These are phyloP conservation scores for Ridgeia piscesae DNA, from an alignment of 1,140 invertebrate genomes.

Conservation along the genomic window DNA sequence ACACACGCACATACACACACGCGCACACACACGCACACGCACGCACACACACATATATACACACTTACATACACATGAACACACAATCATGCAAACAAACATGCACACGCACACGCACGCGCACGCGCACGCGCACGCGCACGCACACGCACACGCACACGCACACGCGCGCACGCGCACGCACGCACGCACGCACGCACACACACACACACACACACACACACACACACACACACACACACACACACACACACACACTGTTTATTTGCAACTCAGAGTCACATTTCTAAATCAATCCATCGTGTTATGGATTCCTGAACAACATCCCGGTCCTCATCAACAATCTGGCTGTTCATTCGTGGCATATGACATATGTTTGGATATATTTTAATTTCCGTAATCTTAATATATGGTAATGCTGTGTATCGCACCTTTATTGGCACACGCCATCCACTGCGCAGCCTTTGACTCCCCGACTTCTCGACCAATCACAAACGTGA, in stretches of 20 bases:
- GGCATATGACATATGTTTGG: too few species aligned
- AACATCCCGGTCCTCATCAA: too few species aligned
- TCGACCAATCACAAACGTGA: constrained; percentile 95
- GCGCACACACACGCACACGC: too few species aligned
- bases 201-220: background rate
- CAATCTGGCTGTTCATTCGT: too few species aligned
- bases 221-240: background rate
- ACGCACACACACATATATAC: too few species aligned
- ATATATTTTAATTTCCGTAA: too few species aligned
- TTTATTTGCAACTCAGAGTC: too few species aligned
- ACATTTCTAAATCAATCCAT: too few species aligned
- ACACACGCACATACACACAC: too few species aligned
- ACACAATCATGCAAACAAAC: background rate
- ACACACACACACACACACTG: background rate
- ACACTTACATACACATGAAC: background rate
- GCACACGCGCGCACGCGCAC: background rate
- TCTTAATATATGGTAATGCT: background rate
- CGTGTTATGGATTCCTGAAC: too few species aligned
- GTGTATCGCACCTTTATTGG: constrained; percentile 77
- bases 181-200: background rate
- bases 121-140: background rate
- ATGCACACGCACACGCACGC: background rate
- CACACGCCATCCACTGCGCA: constrained; percentile 96
- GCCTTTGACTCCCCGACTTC: constrained; percentile 89
- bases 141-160: background rate